Percentiles rank a stretch among this genome's conserved stretches.
These are phyloP conservation scores for Takifugu flavidus DNA, from an alignment of 2,113 vertebrate species.

Conservation along the genomic window DNA sequence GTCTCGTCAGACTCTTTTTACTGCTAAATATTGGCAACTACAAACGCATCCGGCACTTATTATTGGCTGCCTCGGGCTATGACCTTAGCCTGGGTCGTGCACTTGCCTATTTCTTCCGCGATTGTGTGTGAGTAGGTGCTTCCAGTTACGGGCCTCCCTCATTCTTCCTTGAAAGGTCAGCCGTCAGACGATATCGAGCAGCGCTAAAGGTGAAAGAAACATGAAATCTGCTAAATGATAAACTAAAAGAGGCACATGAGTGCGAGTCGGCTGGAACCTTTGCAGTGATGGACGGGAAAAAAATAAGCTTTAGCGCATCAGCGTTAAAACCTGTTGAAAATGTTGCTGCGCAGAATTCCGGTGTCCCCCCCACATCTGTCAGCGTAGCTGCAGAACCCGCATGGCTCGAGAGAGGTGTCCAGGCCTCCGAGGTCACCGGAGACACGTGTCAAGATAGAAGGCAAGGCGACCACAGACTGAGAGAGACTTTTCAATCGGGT, in stretches of 20 bases:
- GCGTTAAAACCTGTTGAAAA: too few relatives aligned
- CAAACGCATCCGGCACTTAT: conserved; percentile 50
- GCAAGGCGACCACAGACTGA: too few relatives aligned
- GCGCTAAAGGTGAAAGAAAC: conserved; percentile 69
- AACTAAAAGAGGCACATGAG: conserved; percentile 23
- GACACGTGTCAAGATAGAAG: too few relatives aligned
- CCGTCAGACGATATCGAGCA: conserved; percentile 73
- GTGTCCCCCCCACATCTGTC: too few relatives aligned
- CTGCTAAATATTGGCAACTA: conserved; percentile 42
- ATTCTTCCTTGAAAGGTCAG: conserved; percentile 72
- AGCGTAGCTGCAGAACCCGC: too few relatives aligned
- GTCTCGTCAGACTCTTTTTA: conserved; percentile 26
- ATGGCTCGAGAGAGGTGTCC: too few relatives aligned
- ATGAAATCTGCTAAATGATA: conserved; percentile 65
- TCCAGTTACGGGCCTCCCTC: conserved; percentile 60
- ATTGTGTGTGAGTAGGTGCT: conserved; percentile 44
- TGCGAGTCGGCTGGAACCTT: conserved; percentile 16
- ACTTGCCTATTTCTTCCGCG: conserved; percentile 17
- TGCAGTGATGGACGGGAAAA: background rate
- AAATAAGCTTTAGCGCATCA: background rate
- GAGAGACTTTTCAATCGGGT: too few relatives aligned
- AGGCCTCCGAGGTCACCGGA: too few relatives aligned
- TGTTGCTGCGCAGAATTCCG: too few relatives aligned
- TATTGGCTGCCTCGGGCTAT: conserved; percentile 51
- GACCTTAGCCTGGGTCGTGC: conserved; percentile 47